phyloP scores from a whole-genome alignment of 2,113 vertebrate genomes.

The Argyrosomus japonicus region DNA sequence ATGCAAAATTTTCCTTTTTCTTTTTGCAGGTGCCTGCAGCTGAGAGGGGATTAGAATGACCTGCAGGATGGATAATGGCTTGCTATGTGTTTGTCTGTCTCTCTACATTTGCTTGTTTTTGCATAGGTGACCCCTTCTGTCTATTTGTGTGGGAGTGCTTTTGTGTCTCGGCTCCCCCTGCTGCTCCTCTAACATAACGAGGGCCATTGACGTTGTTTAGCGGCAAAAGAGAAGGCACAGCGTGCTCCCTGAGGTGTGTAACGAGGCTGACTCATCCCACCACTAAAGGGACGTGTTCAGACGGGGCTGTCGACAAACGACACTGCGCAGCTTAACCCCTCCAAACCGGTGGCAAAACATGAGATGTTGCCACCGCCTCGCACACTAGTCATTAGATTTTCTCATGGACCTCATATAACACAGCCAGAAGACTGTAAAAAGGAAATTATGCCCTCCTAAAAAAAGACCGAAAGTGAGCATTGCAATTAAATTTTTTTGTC shows the following conservation, averaged over 20 bases:
- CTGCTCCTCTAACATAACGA: conserved; percentile 61
- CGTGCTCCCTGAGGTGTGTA: conserved; percentile 70
- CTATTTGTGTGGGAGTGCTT: conserved; percentile 42
- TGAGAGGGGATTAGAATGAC: conserved; percentile 48
- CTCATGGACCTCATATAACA: conserved; percentile 17
- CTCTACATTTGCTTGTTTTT: conserved; percentile 25
- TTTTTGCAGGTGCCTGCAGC: conserved; percentile 11
- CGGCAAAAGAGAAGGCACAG: conserved; percentile 59
- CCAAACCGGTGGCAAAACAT: conserved; percentile 19
- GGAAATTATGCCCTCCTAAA: conserved; percentile 4
- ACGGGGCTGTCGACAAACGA: conserved; percentile 33
- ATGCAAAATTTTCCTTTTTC: conserved; percentile 4
- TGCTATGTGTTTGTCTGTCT: conserved; percentile 9
- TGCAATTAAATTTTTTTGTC: conserved; percentile 46
- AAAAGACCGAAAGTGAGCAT: conserved; percentile 7
- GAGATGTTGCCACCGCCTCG: conserved; percentile 9
- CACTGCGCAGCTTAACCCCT: conserved; percentile 51
- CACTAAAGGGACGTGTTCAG: conserved; percentile 58
- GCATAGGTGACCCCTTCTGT: conserved; percentile 40
- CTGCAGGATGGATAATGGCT: conserved; percentile 30
- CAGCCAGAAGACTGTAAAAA: neutral
- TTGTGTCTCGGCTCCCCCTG: conserved; percentile 42
- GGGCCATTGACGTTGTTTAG: conserved; percentile 69
- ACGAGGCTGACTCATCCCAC: conserved; percentile 80
- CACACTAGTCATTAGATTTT: conserved; percentile 2